These are phyloP conservation scores for Mythimna lalbum DNA, from an alignment of 2,888 invertebrate species.

Conservation along the genomic window DNA sequence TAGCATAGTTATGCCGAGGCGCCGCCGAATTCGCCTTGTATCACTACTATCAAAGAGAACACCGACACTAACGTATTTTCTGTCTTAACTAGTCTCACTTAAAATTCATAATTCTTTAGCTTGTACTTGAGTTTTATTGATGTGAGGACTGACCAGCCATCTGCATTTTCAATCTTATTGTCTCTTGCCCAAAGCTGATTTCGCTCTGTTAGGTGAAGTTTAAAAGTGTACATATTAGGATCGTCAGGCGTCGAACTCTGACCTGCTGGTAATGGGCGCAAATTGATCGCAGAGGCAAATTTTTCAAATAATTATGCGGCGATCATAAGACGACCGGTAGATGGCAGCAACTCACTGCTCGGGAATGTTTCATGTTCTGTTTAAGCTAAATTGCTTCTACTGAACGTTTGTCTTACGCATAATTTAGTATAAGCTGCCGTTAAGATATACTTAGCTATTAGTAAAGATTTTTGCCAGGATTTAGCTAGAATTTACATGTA, in stretches of 20 bases:
- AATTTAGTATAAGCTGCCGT: conserved; percentile 26
- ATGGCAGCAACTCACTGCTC: conserved; percentile 29
- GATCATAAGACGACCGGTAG: conserved; percentile 56
- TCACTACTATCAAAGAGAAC: conserved; percentile 77
- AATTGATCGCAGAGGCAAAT: conserved; percentile 83
- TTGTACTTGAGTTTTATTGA: conserved; percentile 52
- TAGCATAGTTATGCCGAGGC: conserved; percentile 84
- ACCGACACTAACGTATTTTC: conserved; percentile 69
- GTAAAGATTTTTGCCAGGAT: background rate
- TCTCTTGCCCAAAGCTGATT: conserved; percentile 42
- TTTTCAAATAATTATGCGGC: conserved; percentile 76
- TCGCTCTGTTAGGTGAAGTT: conserved; percentile 43
- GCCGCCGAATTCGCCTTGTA: conserved; percentile 83
- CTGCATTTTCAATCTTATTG: conserved; percentile 55
- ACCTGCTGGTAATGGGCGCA: conserved; percentile 82
- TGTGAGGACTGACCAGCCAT: conserved; percentile 22
- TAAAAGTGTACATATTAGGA: conserved; percentile 67
- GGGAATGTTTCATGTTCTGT: conserved; percentile 26
- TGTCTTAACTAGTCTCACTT: conserved; percentile 53
- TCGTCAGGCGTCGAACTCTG: conserved; percentile 79
- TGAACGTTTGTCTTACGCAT: conserved; percentile 21
- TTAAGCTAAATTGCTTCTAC: conserved; percentile 25
- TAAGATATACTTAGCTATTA: conserved; percentile 9
- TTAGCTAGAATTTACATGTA: conserved; percentile 18
- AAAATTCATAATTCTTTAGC: conserved; percentile 64